These are phyloP conservation scores for Alosa alosa DNA, from an alignment of 2,113 vertebrate species.

Conservation along the genomic window DNA sequence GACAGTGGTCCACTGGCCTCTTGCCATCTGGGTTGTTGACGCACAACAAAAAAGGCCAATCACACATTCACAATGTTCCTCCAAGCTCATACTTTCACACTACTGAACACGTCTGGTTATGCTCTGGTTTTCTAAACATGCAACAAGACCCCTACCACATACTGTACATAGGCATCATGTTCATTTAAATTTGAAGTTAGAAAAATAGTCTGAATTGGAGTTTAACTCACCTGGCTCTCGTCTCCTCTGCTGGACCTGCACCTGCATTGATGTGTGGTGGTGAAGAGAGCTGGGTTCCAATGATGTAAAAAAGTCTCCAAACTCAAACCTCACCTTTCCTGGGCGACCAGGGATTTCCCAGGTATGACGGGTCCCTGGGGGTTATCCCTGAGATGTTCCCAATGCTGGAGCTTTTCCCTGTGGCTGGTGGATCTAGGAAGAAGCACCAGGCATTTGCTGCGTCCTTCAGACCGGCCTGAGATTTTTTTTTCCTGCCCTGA, in stretches of 20 bases:
- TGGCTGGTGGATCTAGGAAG: not conserved
- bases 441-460: constrained; percentile 25
- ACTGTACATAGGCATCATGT: not conserved
- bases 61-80: too few relatives aligned
- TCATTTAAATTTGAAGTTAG: too few relatives aligned
- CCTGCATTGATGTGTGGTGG: not conserved
- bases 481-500: constrained; percentile 62
- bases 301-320: not conserved
- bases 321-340: not conserved
- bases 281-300: not conserved
- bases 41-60: not conserved
- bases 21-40: too few relatives aligned
- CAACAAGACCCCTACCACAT: not conserved
- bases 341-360: not conserved
- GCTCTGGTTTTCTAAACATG: not conserved
- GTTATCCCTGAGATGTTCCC: not conserved
- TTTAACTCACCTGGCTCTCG: not conserved
- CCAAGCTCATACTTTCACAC: too few relatives aligned
- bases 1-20: too few relatives aligned
- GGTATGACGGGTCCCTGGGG: not conserved
- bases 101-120: not conserved
- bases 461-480: constrained; percentile 48
- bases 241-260: too few relatives aligned
- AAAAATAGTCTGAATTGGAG: not conserved
- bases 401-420: not conserved